phyloP scores from a whole-genome alignment of 2,113 vertebrate genomes.

The Paraplagusia blochii region DNA sequence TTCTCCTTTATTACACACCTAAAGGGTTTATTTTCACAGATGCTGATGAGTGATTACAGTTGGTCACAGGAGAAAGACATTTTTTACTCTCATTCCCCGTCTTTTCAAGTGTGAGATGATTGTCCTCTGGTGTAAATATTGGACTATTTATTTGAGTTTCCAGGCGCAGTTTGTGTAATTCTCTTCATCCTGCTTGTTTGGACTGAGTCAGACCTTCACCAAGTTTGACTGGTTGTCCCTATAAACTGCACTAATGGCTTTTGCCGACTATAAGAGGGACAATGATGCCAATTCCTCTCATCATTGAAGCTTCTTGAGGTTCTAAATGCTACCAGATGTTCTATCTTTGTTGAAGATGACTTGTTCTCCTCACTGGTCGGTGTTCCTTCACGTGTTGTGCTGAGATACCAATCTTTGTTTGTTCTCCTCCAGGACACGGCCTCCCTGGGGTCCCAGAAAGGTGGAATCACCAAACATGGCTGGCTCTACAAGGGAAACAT shows the following conservation, averaged over 20 bases:
- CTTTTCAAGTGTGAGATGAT: slow-evolving; percentile 17
- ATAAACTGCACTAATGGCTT: slow-evolving; percentile 29
- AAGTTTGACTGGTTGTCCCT: slow-evolving; percentile 33
- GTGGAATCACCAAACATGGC: slow-evolving; percentile 93
- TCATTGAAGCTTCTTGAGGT: neutral
- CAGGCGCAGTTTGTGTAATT: slow-evolving; percentile 54
- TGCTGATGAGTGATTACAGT: slow-evolving; percentile 2
- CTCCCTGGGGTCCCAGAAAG: slow-evolving; percentile 96
- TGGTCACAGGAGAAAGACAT: slow-evolving; percentile 3
- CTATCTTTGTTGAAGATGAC: neutral
- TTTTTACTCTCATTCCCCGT: slow-evolving; percentile 10
- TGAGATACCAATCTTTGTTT: slow-evolving; percentile 15
- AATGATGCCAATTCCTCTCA: neutral
- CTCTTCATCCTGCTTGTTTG: slow-evolving; percentile 57
- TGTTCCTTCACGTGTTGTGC: neutral
- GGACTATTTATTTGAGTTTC: slow-evolving; percentile 57
- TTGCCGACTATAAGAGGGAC: slow-evolving; percentile 21
- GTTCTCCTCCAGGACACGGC: slow-evolving; percentile 84
- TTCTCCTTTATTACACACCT: slow-evolving; percentile 24
- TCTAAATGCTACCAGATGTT: neutral
- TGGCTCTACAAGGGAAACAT: slow-evolving; percentile 99
- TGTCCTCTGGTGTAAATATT: slow-evolving; percentile 12
- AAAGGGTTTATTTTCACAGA: slow-evolving; percentile 54
- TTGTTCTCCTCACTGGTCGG: neutral
- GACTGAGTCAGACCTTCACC: slow-evolving; percentile 30